phyloP scores from a whole-genome alignment of 2,797 vertebrate genomes.

The Sebastes itinus region DNA sequence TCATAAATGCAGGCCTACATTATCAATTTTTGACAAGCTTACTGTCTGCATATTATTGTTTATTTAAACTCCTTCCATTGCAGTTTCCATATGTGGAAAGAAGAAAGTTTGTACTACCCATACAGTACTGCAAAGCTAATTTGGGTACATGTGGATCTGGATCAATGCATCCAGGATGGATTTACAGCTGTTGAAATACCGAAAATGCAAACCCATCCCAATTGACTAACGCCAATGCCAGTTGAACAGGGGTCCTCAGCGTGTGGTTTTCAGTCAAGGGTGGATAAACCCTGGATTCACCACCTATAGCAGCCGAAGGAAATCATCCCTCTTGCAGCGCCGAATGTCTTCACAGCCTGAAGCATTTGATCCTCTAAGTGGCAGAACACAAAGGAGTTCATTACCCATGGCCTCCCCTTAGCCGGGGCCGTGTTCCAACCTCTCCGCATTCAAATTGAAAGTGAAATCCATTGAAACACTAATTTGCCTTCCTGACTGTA shows the following conservation, averaged over 20 bases:
- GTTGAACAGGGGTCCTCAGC: neutral
- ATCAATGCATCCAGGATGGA: neutral
- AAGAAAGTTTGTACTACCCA: neutral
- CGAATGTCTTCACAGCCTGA: constrained; percentile 49
- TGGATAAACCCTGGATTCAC: constrained; percentile 31
- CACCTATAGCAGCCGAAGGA: constrained; percentile 7
- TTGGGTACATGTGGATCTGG: neutral
- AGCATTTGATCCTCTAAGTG: constrained; percentile 62
- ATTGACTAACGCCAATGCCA: neutral
- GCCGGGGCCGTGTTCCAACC: constrained; percentile 49
- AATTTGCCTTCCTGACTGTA: constrained; percentile 68
- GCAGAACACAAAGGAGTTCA: constrained; percentile 67
- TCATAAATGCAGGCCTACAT: too few relatives aligned
- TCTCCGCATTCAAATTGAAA: constrained; percentile 72
- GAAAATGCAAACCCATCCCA: neutral
- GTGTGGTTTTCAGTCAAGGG: neutral
- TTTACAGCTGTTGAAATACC: neutral
- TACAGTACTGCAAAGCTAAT: neutral
- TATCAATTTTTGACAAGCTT: neutral
- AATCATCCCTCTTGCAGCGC: constrained; percentile 35
- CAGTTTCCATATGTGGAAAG: neutral
- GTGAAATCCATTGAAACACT: constrained; percentile 74
- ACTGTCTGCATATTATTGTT: neutral
- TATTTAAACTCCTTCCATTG: neutral
- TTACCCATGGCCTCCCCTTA: constrained; percentile 58